Evolutionary conservation across 2,888 invertebrate species (phyloP).

Genomic region (Chloroclysta siterata): DNA sequence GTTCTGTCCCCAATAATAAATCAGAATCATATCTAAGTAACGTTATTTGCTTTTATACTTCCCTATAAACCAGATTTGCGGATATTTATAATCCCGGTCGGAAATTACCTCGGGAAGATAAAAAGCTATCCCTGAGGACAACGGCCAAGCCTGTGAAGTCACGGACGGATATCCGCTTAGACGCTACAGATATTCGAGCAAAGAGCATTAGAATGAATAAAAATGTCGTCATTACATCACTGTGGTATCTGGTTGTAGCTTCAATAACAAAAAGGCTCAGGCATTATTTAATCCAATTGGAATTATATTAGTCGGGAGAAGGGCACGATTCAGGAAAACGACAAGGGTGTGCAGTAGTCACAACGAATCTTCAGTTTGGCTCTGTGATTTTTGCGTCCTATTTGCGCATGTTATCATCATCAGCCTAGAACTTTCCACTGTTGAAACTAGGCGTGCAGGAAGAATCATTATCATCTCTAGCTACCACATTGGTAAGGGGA

Average conservation of each 20-base stretch:
- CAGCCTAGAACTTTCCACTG: not conserved
- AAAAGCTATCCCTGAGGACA: slow-evolving; percentile 25
- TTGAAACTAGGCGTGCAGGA: too few relatives aligned
- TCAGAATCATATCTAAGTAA: not conserved
- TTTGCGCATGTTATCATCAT: not conserved
- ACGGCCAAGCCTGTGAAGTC: slow-evolving; percentile 15
- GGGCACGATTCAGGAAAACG: slow-evolving; percentile 34
- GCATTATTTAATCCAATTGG: slow-evolving; percentile 60
- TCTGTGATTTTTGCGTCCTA: too few relatives aligned
- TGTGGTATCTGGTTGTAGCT: not conserved
- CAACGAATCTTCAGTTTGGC: too few relatives aligned
- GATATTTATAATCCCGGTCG: slow-evolving; percentile 35
- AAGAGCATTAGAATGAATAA: slow-evolving; percentile 7
- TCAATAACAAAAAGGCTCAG: slow-evolving; percentile 42
- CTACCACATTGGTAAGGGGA: too few relatives aligned
- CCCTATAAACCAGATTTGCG: slow-evolving; percentile 22
- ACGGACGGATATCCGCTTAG: slow-evolving; percentile 17
- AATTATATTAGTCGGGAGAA: slow-evolving; percentile 51
- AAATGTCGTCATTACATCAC: not conserved
- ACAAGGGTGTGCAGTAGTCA: slow-evolving; percentile 17
- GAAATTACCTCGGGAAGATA: slow-evolving; percentile 28
- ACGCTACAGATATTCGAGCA: slow-evolving; percentile 9
- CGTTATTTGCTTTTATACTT: slow-evolving; percentile 8
- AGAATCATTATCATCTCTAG: too few relatives aligned
- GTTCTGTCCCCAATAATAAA: slow-evolving; percentile 12